phyloP scores from a whole-genome alignment of 1,140 invertebrate species.

The Epicauta chinensis region DNA sequence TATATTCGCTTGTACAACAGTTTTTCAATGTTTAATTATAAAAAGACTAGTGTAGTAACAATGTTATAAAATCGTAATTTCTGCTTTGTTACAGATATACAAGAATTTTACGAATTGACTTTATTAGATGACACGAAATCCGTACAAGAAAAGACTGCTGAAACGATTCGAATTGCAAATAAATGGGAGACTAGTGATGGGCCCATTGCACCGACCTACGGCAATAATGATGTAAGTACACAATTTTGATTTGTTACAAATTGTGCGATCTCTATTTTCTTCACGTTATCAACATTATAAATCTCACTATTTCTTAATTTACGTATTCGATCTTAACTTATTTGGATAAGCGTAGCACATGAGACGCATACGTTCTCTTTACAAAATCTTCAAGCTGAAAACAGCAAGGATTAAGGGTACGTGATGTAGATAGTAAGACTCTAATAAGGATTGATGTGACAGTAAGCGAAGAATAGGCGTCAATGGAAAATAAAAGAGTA shows the following conservation, averaged over 20 bases:
- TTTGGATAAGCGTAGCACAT: too few species aligned
- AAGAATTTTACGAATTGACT: constrained; percentile 97
- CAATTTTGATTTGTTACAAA: too few species aligned
- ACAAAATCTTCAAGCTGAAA: constrained; percentile 12
- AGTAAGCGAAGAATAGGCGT: not conserved
- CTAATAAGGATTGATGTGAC: constrained; percentile 19
- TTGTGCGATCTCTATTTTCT: too few species aligned
- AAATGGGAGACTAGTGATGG: constrained; percentile 83
- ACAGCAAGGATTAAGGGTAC: constrained; percentile 11
- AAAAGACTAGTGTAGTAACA: too few species aligned
- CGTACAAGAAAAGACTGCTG: constrained; percentile 89
- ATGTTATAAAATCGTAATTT: not conserved
- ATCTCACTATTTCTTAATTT: too few species aligned
- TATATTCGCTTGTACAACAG: too few species aligned
- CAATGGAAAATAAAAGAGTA: constrained; percentile 1
- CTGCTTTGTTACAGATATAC: constrained; percentile 74
- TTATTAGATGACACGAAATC: constrained; percentile 92
- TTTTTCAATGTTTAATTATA: too few species aligned
- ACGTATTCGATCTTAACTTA: too few species aligned
- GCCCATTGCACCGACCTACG: constrained; percentile 52
- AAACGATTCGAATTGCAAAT: constrained; percentile 91
- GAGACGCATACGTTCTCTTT: constrained; percentile 2
- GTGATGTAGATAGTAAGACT: constrained; percentile 15
- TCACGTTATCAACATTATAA: too few species aligned
- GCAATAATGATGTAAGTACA: constrained; percentile 56